A percentile compares a stretch with the other conserved stretches of the same genome.
Evolutionary conservation across 2,797 vertebrate genomes (phyloP).

Genomic region (Pempheris klunzingeri): DNA sequence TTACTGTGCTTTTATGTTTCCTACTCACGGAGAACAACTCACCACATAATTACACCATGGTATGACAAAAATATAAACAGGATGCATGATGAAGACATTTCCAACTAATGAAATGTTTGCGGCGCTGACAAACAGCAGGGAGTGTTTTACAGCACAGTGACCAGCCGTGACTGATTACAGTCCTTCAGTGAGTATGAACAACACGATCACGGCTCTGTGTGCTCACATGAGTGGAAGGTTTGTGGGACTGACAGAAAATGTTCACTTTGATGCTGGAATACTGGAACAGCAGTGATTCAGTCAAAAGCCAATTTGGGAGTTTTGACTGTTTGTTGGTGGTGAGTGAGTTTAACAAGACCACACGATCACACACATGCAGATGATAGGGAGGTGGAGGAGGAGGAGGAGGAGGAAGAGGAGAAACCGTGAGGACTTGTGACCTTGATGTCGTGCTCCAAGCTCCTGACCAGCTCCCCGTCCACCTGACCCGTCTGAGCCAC

Average conservation of each 20-base stretch:
- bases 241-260: constrained; percentile 30
- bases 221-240: constrained; percentile 48
- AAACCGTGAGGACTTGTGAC: constrained; percentile 71
- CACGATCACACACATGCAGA: constrained; percentile 8
- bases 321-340: constrained; percentile 31
- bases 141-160: constrained; percentile 52
- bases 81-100: constrained; percentile 68
- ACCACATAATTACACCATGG: constrained; percentile 69
- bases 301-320: constrained; percentile 24
- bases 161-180: constrained; percentile 67
- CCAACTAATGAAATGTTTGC: constrained; percentile 61
- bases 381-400: too few relatives aligned
- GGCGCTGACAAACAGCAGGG: constrained; percentile 57
- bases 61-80: constrained; percentile 73
- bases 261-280: constrained; percentile 38
- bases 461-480: constrained; percentile 94
- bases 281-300: constrained; percentile 62
- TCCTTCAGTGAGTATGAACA: constrained; percentile 43
- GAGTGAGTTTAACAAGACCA: constrained; percentile 26
- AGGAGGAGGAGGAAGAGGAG: not conserved
- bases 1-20: constrained; percentile 48
- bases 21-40: constrained; percentile 43
- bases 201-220: constrained; percentile 29
- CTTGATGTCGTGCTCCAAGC: constrained; percentile 97
- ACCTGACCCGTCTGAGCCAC: constrained; percentile 96